phyloP scores from a whole-genome alignment of 2,888 invertebrate species.

The Podotricha telesiphe region DNA sequence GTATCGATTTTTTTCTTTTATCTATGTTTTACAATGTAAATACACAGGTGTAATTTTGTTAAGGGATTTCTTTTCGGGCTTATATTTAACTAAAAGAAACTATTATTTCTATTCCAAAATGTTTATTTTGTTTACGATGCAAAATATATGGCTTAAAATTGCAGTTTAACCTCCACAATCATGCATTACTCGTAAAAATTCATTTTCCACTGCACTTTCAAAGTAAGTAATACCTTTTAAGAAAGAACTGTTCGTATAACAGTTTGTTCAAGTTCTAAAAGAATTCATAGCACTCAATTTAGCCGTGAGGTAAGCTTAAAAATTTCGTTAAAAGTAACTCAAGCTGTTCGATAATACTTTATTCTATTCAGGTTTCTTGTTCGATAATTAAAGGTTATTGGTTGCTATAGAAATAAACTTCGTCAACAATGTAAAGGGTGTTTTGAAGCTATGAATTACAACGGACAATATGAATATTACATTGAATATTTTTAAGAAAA shows the following conservation, averaged over 20 bases:
- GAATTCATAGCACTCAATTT: slow-evolving; percentile 24
- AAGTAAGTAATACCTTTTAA: slow-evolving; percentile 29
- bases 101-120: background rate
- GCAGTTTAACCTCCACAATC: slow-evolving; percentile 13
- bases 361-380: background rate
- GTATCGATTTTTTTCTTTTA: slow-evolving; percentile 16
- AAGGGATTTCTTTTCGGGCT: background rate
- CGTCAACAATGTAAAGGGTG: slow-evolving; percentile 5
- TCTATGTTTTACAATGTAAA: background rate
- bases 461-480: background rate
- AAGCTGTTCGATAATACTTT: slow-evolving; percentile 21
- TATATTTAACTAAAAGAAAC: background rate
- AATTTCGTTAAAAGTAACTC: slow-evolving; percentile 19
- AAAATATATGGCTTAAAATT: background rate
- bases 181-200: slow-evolving; percentile 19
- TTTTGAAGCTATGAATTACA: background rate
- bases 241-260: slow-evolving; percentile 15
- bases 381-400: slow-evolving; percentile 17
- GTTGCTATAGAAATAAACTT: slow-evolving; percentile 22
- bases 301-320: slow-evolving; percentile 20
- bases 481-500: too few relatives aligned
- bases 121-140: background rate
- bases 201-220: slow-evolving; percentile 17
- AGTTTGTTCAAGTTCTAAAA: too few relatives aligned
- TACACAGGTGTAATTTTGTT: background rate